Evolutionary conservation across 2,113 vertebrate species (phyloP), one percentile per base, ranked within the genome.

Genomic region (Ameiurus melas): DNA sequence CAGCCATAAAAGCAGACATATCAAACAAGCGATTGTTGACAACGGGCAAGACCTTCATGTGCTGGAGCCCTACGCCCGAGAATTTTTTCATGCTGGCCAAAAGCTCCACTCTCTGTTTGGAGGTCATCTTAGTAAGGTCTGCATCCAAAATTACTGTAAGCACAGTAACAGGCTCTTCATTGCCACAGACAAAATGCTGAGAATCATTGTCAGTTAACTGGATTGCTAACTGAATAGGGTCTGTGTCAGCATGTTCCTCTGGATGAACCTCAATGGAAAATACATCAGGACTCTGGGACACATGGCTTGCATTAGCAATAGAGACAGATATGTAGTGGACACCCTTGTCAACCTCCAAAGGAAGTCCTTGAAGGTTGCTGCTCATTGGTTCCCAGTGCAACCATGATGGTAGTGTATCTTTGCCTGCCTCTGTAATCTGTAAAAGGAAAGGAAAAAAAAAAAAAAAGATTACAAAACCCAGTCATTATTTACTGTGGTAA

Each of bases 1-100:
- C 98, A 0, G 98, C 98, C 98, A 99, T 98, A 91, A 99, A 99
- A 0, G 98, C 98, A 0, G 98, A 98, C 98, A 99, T 99, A 90
- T 99, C 98, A 33, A 99, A 99, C 77, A 99, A 96, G 91, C 97
- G 94, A 92, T 99, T 99, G 94, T 99, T 99, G 90, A 99, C 97
- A 91, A 99, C 98, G 0, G 98, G 98, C 86, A 98, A 97, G 53
- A 99, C 92, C 94, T 97, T 99, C 98, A 99, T 99, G 89, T 95
- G 95, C 91, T 95, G 96, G 43, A 97, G 95, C 57, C 94, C 97
- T 80, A 99, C 96, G 62, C 96, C 96, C 0, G 98, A 98, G 94
- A 99, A 99, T 90, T 95, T 96, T 84, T 92, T 96, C 98, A 99
- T 99, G 86, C 93, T 94, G 20, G 92, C 94, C 90, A 99, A 92